These are phyloP conservation scores for Agrochola lychnidis DNA, from an alignment of 2,888 invertebrate genomes.

Conservation along the genomic window DNA sequence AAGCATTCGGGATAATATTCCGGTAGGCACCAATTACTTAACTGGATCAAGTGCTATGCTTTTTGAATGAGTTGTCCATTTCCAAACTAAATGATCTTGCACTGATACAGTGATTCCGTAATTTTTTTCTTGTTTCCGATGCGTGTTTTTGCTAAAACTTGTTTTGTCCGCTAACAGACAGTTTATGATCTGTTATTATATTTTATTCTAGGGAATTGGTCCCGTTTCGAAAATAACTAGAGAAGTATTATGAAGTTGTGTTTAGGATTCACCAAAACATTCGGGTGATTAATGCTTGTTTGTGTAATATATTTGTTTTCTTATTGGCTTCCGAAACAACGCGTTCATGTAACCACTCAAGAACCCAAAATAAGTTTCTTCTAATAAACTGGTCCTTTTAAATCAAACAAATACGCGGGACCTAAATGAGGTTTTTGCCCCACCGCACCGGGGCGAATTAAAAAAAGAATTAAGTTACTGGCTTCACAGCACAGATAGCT, in stretches of 20 bases:
- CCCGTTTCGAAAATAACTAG: constrained; percentile 52
- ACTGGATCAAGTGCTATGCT: constrained; percentile 67
- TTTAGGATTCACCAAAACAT: constrained; percentile 59
- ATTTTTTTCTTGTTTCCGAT: constrained; percentile 7
- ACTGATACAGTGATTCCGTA: constrained; percentile 27
- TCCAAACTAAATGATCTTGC: constrained; percentile 37
- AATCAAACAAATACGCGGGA: constrained; percentile 37
- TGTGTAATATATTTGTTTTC: constrained; percentile 53
- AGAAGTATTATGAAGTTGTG: constrained; percentile 38
- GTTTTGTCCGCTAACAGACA: constrained; percentile 11
- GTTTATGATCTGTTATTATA: constrained; percentile 53
- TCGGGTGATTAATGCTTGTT: constrained; percentile 54
- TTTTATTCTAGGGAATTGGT: constrained; percentile 50
- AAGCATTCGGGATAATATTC: constrained; percentile 54
- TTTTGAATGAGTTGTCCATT: constrained; percentile 56
- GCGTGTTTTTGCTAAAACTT: constrained; percentile 12
- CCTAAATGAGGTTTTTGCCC: constrained; percentile 49
- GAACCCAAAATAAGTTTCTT: constrained; percentile 29
- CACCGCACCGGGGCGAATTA: constrained; percentile 42
- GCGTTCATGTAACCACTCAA: constrained; percentile 12
- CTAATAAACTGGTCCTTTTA: constrained; percentile 47
- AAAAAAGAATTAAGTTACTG: constrained; percentile 59
- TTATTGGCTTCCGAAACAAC: constrained; percentile 46
- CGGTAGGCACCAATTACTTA: constrained; percentile 73
- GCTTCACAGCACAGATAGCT: constrained; percentile 68